Percentiles rank a stretch among this genome's conserved stretches.
Evolutionary conservation across 2,888 invertebrate genomes (phyloP).

Genomic region (Apantesis nais): DNA sequence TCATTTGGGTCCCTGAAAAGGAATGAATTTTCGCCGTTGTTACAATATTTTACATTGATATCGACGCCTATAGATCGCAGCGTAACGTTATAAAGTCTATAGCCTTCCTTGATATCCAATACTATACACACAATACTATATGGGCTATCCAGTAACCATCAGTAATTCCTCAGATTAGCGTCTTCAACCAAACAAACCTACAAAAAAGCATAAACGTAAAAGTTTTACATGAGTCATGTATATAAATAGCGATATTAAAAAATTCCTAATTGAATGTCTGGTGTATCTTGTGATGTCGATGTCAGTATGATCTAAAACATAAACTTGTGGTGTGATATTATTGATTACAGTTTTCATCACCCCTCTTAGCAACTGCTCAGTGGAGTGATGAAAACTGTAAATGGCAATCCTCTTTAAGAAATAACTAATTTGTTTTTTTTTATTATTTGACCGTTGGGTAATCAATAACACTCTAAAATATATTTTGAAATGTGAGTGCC

Average conservation of each 20-base stretch:
- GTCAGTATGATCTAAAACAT: constrained; percentile 2
- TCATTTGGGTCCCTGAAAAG: too few species aligned
- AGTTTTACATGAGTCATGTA: not conserved
- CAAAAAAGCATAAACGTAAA: too few species aligned
- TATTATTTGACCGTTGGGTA: not conserved
- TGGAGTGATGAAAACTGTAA: not conserved
- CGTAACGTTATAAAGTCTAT: too few species aligned
- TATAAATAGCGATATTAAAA: not conserved
- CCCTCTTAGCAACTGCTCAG: constrained; percentile 11
- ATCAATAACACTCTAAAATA: not conserved
- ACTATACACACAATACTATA: too few species aligned
- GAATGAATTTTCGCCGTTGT: too few species aligned
- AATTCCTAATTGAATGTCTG: not conserved
- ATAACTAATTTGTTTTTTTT: not conserved
- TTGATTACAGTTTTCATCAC: not conserved
- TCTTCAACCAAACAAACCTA: too few species aligned
- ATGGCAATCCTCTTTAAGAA: not conserved
- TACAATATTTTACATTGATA: not conserved
- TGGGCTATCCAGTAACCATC: too few species aligned
- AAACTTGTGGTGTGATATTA: not conserved
- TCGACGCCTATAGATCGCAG: too few species aligned
- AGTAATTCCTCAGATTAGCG: too few species aligned
- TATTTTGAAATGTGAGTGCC: not conserved
- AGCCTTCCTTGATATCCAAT: too few species aligned
- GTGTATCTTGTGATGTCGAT: not conserved